phyloP scores from a whole-genome alignment of 2,113 vertebrate genomes.

The Sterna hirundo region DNA sequence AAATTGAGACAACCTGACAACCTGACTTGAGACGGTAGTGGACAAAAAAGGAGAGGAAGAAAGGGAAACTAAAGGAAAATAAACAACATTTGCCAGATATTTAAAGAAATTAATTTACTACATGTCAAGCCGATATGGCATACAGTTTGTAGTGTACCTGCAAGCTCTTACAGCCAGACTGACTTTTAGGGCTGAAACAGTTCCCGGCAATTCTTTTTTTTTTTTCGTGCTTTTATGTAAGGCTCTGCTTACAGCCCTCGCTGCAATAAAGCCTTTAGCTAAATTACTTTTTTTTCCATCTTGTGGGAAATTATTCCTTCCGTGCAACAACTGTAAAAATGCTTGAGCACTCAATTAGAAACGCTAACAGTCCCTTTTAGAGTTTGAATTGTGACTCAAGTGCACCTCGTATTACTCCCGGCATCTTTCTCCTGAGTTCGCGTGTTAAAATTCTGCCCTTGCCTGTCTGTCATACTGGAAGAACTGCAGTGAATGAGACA shows the following conservation, averaged over 20 bases:
- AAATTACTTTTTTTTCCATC: conserved; percentile 47
- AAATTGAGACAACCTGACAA: background rate
- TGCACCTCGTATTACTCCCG: conserved; percentile 23
- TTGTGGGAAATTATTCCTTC: conserved; percentile 61
- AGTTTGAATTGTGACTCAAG: conserved; percentile 15
- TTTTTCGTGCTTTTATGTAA: conserved; percentile 3
- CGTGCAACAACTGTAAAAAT: conserved; percentile 25
- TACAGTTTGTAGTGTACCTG: background rate
- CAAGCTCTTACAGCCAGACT: conserved; percentile 9
- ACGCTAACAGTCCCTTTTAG: background rate
- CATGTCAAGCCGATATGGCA: background rate
- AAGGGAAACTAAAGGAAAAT: background rate
- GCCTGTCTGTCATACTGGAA: background rate
- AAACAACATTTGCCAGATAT: background rate
- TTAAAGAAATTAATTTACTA: background rate
- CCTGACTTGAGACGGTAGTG: background rate
- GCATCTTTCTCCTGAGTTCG: conserved; percentile 16
- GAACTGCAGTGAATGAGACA: background rate
- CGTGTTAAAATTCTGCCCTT: conserved; percentile 1
- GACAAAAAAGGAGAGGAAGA: background rate
- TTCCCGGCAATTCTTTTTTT: conserved; percentile 10
- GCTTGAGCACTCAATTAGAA: conserved; percentile 55
- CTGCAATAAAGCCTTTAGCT: conserved; percentile 51
- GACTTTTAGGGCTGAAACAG: conserved; percentile 20
- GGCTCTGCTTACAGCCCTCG: conserved; percentile 35